Base-by-base conservation (phyloP, 2,113 vertebrate species). In the Cynoglossus semilaevis region DNA sequence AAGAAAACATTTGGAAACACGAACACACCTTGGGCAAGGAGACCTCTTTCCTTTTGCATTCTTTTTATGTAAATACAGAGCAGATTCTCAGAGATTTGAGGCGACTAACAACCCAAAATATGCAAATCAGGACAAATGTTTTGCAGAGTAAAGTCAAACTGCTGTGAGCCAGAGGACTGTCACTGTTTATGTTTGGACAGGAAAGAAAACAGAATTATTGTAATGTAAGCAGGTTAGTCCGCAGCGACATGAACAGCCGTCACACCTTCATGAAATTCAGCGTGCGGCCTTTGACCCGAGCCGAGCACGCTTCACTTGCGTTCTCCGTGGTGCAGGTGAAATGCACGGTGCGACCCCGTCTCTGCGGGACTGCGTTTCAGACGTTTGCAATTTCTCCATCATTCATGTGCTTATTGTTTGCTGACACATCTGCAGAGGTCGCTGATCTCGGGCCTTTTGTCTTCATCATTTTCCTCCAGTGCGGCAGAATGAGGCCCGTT, bases 11-110 rank as follows among this genome's bases (percentile, higher is more conserved):
- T 63, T 3, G n/a, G 51, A 43, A 60, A 77, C 67, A 64, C 42
- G 67, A 74, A 54, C 70, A 67, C 57, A 72, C 86, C 74, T 17
- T 16, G 71, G 84, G 82, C 84, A 86, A 88, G 79, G 84, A 81
- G 79, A 81, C 53, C 51, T 59, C 71, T 71, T 54, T 58, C 74
- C 48, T 61, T 52, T 58, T 76, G 61, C 65, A 80, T 29, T 60
- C 69, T 70, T 52, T 48, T 76, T 72, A 84, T 85, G 74, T 67
- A 79, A 85, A 86, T 85, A 46, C 60, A 69, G 22, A 72, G 72
- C 77, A 83, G 63, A 57, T 58, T 74, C 57, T 60, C 41, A 19
- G 45, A 15, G 18, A 80, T 70, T 67, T 42, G 16, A 49, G 16
- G 34, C 50, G 18, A 64, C 70, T 50, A 76, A 77, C 67, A 65